Conservation (phyloP, 64 coral and sea anemone species). For the Montipora capricornis region DNA sequence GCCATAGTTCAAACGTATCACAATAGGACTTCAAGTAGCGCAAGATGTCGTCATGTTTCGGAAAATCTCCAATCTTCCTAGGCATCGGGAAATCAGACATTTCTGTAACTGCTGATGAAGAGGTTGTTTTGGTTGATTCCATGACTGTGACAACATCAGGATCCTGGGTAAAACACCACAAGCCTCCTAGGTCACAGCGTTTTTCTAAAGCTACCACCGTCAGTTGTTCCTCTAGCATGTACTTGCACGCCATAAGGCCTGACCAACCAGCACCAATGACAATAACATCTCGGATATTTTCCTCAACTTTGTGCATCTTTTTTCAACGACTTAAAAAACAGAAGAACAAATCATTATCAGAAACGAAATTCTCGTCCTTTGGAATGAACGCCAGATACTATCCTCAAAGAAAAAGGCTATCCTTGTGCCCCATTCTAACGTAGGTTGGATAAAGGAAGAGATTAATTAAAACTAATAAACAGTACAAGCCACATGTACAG, state of each 20-base stretch:
- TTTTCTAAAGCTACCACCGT: conserved; percentile 47
- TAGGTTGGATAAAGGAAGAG: no score
- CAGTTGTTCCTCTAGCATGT: conserved; percentile 64
- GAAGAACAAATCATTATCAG: not conserved
- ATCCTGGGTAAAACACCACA: conserved; percentile 83
- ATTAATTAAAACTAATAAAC: no score
- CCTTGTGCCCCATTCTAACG: no score
- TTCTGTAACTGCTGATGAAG: conserved; percentile 78
- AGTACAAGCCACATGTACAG: no score
- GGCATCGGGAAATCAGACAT: conserved; percentile 92
- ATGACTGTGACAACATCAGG: conserved; percentile 76
- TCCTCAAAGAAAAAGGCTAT: no score
- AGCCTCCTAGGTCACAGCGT: conserved; percentile 67
- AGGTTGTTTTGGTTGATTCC: conserved; percentile 71
- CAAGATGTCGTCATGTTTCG: conserved; percentile 68
- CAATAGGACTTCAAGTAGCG: conserved; percentile 76
- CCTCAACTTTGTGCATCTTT: not conserved
- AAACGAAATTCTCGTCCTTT: not conserved
- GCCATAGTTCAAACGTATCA: conserved; percentile 58
- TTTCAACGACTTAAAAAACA: not conserved
- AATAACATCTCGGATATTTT: conserved; percentile 62
- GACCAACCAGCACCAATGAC: conserved; percentile 87
- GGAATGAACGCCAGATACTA: no score
- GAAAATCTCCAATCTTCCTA: conserved; percentile 79
- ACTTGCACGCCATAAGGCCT: conserved; percentile 79